Evolutionary conservation across 2,113 vertebrate species (phyloP), one percentile per base, ranked within the genome.

Genomic region (Epinephelus lanceolatus): DNA sequence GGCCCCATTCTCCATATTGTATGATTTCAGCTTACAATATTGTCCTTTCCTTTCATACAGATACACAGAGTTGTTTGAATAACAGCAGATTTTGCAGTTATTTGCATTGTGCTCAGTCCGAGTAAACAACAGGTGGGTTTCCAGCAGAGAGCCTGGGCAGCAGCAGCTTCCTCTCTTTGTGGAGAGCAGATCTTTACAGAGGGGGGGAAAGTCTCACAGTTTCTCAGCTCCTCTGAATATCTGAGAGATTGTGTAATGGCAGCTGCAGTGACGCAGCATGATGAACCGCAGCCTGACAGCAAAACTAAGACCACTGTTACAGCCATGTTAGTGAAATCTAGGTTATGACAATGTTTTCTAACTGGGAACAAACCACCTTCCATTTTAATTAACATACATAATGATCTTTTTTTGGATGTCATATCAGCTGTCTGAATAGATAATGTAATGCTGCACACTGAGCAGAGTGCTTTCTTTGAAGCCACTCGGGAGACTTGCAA

Each of bases 101-200:
- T 51, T 19, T 51, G 49, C 49, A 51, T 51, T 6, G 49, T 18
- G 49, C 6, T 51, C 49, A 49, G 47, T 49, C 47, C 14, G 13
- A 51, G 49, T 51, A 51, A 51, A 51, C 49, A 51, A 51, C 49
- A 51, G 49, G 84, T 86, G 88, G 47, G 51, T 62, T 65, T 82
- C 69, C 69, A 63, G 75, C 78, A 21, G 66, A n/a, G 57, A 51
- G 42, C 66, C n/a, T 0, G 53, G 66, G 68, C 68, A 40, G 45
- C 76, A 40, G 80, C 27, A 15, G 86, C n/a, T 90, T 88, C 88
- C 88, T 90, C 53, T 83, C 88, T 85, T 90, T 91, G 88, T 90
- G 80, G 10, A 59, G 55, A 25, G 80, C 62, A 53, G 55, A 47
- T 62, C 47, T 56, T 18, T 23, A 51, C 14, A 18, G 9, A 2